These are phyloP conservation scores for Anabacerthia variegaticeps DNA, from an alignment of 2,797 vertebrate species.

Conservation along the genomic window DNA sequence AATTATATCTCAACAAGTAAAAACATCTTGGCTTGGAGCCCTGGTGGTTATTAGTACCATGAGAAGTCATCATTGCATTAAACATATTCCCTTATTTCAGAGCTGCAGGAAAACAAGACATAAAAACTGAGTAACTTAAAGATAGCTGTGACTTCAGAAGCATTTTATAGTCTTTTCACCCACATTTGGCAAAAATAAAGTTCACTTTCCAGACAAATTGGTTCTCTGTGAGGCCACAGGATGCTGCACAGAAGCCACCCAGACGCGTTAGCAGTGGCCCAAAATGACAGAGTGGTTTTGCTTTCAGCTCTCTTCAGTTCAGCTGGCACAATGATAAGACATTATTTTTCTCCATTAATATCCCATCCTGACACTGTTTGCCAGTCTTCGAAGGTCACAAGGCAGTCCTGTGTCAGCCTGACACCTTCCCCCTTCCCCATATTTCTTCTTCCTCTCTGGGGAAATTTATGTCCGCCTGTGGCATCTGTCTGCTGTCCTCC, in stretches of 20 bases:
- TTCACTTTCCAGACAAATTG: neutral
- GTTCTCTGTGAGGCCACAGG: slow-evolving; percentile 32
- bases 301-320: slow-evolving; percentile 63
- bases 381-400: slow-evolving; percentile 67
- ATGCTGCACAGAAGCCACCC: slow-evolving; percentile 26
- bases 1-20: neutral
- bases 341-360: slow-evolving; percentile 77
- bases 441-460: slow-evolving; percentile 70
- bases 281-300: slow-evolving; percentile 15
- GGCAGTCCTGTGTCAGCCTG: slow-evolving; percentile 57
- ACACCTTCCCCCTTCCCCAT: slow-evolving; percentile 22
- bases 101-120: slow-evolving; percentile 60
- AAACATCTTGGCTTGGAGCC: slow-evolving; percentile 53
- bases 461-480: slow-evolving; percentile 72
- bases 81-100: slow-evolving; percentile 59
- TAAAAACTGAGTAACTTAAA: slow-evolving; percentile 46
- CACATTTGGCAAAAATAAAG: slow-evolving; percentile 1
- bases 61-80: slow-evolving; percentile 59
- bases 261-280: neutral
- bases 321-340: slow-evolving; percentile 68
- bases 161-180: neutral
- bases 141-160: slow-evolving; percentile 27
- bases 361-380: slow-evolving; percentile 72
- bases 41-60: slow-evolving; percentile 27
- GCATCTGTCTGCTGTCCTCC: slow-evolving; percentile 72